Percentiles rank a stretch among this genome's conserved stretches.
These are phyloP conservation scores for Erethizon dorsatum DNA, from an alignment of 2,797 vertebrate genomes.

Conservation along the genomic window DNA sequence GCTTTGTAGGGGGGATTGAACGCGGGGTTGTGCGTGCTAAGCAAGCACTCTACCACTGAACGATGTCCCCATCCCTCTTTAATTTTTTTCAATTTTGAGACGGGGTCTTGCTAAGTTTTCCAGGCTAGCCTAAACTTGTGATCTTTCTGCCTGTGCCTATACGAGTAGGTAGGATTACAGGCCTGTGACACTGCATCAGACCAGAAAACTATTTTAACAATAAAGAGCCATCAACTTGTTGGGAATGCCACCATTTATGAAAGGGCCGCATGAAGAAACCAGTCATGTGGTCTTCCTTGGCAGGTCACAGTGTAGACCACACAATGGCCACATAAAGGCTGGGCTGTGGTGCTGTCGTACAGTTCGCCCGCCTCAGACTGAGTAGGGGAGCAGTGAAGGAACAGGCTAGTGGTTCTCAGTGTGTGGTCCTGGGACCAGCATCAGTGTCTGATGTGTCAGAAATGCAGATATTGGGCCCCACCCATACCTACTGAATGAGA, in stretches of 20 bases:
- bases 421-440: not conserved
- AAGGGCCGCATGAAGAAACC: not conserved
- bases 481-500: not conserved
- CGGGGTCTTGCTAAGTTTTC: too few relatives aligned
- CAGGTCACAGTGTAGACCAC: too few relatives aligned
- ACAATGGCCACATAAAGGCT: rapidly evolving
- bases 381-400: not conserved
- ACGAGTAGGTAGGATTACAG: too few relatives aligned
- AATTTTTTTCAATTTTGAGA: too few relatives aligned
- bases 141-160: too few relatives aligned
- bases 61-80: too few relatives aligned
- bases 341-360: not conserved
- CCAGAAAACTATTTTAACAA: not conserved
- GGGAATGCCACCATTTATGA: not conserved
- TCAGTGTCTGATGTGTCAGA: not conserved
- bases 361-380: not conserved
- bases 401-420: not conserved
- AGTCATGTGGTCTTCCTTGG: rapidly evolving
- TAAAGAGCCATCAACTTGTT: not conserved
- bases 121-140: too few relatives aligned
- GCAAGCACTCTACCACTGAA: too few relatives aligned
- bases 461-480: not conserved
- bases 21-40: too few relatives aligned
- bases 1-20: too few relatives aligned
- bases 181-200: too few relatives aligned